Base-by-base conservation (phyloP, 1,140 invertebrate species). In the Zaprionus capensis region DNA sequence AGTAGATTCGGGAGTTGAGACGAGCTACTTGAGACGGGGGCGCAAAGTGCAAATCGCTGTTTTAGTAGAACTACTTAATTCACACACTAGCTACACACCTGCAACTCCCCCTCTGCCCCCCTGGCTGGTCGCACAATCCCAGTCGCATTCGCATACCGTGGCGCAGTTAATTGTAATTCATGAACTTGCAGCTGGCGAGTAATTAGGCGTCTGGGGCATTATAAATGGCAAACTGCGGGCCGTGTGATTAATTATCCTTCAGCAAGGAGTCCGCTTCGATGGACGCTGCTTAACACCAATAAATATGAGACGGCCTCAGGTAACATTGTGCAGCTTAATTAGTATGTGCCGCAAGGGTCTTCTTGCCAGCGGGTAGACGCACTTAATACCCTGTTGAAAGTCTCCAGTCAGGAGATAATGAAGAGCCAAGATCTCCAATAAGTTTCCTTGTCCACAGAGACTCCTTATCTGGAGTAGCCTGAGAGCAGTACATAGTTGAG, bases 221-320 rank as follows among this genome's bases (percentile, higher is more conserved):
- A 46, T 46, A 46, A 46, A 46, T 46, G 41, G 41, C 41, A 46
- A 46, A 46, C 41, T 46, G n/a, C 41, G 41, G 41, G 41, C 41
- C 41, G n/a, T 46, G 41, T 46, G 41, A 46, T 46, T 46, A 46
- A 46, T 46, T 46, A 46, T 46, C 41, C 41, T 46, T 17, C 41
- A 46, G n/a, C 2, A 46, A 9, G 41, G 38, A 7, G n/a, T 6
- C n/a, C 41, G 41, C 41, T 20, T 46, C 41, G 41, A 46, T 46
- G 41, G 41, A 46, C 41, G 41, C 41, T 7, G 41, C 41, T 46
- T 46, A 46, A 46, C 41, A 46, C 41, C 41, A 46, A 46, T 46
- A 46, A 46, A 46, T 46, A 46, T 46, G 41, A 46, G n/a, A 46
- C 41, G n/a, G 41, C 41, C 41, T 46, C n/a, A 46, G 41, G 41